These are phyloP conservation scores for Cistogaster globosa DNA, from an alignment of 2,888 invertebrate genomes.

Conservation along the genomic window DNA sequence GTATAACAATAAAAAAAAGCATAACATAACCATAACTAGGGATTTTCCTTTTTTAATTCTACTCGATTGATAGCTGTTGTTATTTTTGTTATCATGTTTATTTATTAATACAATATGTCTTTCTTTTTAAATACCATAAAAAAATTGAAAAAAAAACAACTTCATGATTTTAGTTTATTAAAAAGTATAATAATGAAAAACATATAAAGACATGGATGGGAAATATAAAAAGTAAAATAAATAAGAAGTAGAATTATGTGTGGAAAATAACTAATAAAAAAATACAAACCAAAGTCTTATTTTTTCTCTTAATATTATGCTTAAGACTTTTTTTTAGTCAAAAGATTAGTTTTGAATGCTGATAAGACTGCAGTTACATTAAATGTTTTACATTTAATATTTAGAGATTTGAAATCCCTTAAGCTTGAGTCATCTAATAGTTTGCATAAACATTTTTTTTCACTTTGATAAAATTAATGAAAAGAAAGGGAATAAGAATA, in stretches of 20 bases:
- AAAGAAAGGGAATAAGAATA: too few species aligned
- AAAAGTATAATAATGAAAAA: constrained; percentile 30
- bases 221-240: background rate
- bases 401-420: constrained; percentile 4
- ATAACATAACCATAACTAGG: constrained; percentile 29
- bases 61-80: background rate
- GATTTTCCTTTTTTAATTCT: constrained; percentile 34
- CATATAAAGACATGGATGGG: constrained; percentile 37
- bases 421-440: background rate
- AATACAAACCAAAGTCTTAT: background rate
- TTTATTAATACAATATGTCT: constrained; percentile 44
- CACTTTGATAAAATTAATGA: too few species aligned
- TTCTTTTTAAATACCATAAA: constrained; percentile 12
- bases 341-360: constrained; percentile 2
- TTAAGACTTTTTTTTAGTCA: too few species aligned
- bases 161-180: constrained; percentile 7
- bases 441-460: background rate
- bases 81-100: constrained; percentile 47
- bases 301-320: background rate
- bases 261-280: constrained; percentile 10
- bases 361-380: constrained; percentile 43
- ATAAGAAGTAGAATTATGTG: background rate
- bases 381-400: constrained; percentile 13
- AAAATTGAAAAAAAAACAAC: background rate
- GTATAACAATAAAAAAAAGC: constrained; percentile 5